Conservation (phyloP, 1,140 invertebrate species). For the Forficula auricularia region DNA sequence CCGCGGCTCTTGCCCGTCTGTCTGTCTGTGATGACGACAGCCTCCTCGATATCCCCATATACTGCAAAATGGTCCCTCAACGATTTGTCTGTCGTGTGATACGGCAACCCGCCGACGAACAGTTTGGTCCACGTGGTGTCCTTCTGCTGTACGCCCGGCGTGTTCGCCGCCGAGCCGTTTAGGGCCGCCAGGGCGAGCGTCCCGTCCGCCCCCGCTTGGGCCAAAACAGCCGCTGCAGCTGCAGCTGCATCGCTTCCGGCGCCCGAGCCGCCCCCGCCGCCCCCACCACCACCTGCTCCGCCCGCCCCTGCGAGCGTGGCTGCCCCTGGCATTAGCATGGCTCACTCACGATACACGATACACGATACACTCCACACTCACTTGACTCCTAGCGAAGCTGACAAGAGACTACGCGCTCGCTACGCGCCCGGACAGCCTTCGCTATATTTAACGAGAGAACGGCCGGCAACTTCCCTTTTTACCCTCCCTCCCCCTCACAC, state of each 20-base stretch:
- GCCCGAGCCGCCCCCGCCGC: slow-evolving; percentile 4
- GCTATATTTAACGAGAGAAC: too few species aligned
- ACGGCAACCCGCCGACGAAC: slow-evolving; percentile 91
- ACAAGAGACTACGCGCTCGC: too few species aligned
- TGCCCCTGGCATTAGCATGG: slow-evolving; percentile 13
- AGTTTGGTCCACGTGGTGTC: slow-evolving; percentile 97
- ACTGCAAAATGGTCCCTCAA: slow-evolving; percentile 89
- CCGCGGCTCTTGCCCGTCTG: slow-evolving; percentile 93
- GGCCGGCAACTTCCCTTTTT: too few species aligned
- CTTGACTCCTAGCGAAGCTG: too few species aligned
- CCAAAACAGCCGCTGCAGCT: slow-evolving; percentile 2
- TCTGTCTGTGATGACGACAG: slow-evolving; percentile 93
- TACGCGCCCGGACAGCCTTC: too few species aligned
- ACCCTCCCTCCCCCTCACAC: too few species aligned
- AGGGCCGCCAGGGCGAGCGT: background rate
- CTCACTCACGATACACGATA: too few species aligned
- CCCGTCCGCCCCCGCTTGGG: background rate
- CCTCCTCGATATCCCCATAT: slow-evolving; percentile 93
- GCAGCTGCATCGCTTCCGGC: slow-evolving; percentile 7
- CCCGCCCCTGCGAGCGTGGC: too few species aligned
- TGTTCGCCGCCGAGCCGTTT: slow-evolving; percentile 13
- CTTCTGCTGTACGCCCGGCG: slow-evolving; percentile 56
- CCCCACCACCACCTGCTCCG: too few species aligned
- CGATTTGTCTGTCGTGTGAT: slow-evolving; percentile 93
- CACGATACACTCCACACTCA: too few species aligned